Conservation (phyloP, 1,140 invertebrate genomes). For the Drosophila sechellia region DNA sequence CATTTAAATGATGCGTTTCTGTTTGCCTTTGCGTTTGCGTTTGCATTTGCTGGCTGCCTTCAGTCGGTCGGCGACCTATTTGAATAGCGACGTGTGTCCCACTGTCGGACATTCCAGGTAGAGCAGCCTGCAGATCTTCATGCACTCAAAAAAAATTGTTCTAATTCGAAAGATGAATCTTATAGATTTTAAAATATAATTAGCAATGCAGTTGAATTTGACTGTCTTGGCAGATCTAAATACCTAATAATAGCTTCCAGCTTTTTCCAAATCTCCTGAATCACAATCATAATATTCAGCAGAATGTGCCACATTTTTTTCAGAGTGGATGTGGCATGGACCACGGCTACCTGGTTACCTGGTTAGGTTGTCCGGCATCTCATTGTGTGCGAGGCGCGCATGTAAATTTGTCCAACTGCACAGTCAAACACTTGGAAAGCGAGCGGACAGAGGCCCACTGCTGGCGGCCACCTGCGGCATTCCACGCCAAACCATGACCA, state of each 20-base stretch:
- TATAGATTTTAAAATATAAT: too few relatives aligned
- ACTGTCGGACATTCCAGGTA: slow-evolving; percentile 42
- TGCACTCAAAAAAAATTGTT: neutral
- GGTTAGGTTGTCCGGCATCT: slow-evolving; percentile 27
- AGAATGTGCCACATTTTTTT: neutral
- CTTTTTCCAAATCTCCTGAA: too few relatives aligned
- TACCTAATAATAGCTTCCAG: too few relatives aligned
- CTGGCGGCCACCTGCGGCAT: slow-evolving; percentile 68
- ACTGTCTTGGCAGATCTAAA: too few relatives aligned
- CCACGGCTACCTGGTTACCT: slow-evolving; percentile 31
- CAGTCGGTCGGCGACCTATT: slow-evolving; percentile 49
- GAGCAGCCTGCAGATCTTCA: neutral
- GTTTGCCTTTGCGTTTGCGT: slow-evolving; percentile 24
- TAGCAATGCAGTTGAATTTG: too few relatives aligned
- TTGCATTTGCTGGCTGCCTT: slow-evolving; percentile 36
- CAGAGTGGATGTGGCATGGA: slow-evolving; percentile 3
- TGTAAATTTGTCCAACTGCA: slow-evolving; percentile 78
- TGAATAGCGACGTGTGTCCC: slow-evolving; percentile 73
- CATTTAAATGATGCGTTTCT: slow-evolving; percentile 63
- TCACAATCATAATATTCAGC: too few relatives aligned
- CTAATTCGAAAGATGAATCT: too few relatives aligned
- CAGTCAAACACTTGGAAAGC: slow-evolving; percentile 72
- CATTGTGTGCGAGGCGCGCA: slow-evolving; percentile 70
- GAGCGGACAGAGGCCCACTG: slow-evolving; percentile 45
- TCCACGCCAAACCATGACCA: slow-evolving; percentile 34